A percentile compares a stretch with the other conserved stretches of the same genome.
Evolutionary conservation across 2,113 vertebrate genomes (phyloP).

Genomic region (Ochotona princeps): DNA sequence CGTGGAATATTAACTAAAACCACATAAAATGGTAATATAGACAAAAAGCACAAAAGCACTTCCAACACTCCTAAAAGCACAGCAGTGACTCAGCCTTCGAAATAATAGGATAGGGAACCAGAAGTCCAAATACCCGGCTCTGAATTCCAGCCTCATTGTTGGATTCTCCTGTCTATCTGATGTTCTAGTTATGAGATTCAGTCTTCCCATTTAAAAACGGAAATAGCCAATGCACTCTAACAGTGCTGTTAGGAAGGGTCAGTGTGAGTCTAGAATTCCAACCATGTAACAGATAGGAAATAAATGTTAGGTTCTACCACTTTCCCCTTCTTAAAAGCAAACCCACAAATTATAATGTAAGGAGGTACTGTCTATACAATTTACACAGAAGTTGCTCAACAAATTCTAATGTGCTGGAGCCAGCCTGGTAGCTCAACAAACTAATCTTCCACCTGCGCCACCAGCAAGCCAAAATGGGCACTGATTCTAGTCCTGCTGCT

Average conservation of each 20-base stretch:
- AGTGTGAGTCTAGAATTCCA: background rate
- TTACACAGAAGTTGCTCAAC: background rate
- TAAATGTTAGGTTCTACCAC: background rate
- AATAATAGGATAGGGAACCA: background rate
- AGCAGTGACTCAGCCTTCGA: background rate
- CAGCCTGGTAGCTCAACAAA: too few species aligned
- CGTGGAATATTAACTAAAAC: background rate
- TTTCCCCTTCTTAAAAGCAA: background rate
- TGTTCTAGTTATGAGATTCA: background rate
- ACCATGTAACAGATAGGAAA: background rate
- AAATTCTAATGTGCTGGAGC: background rate
- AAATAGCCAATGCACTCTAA: background rate
- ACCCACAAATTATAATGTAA: background rate
- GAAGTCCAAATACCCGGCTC: background rate
- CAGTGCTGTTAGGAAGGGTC: background rate
- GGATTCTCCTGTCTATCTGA: background rate
- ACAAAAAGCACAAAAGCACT: background rate
- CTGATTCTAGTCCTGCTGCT: too few species aligned
- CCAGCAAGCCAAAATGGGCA: too few species aligned
- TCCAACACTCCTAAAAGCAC: background rate
- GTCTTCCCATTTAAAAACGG: slow-evolving; percentile 9
- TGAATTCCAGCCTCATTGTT: background rate
- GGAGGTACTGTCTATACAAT: background rate
- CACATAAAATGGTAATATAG: background rate
- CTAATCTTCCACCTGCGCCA: too few species aligned